Evolutionary conservation across 2,797 vertebrate species (phyloP).

Genomic region (Platalea minor): DNA sequence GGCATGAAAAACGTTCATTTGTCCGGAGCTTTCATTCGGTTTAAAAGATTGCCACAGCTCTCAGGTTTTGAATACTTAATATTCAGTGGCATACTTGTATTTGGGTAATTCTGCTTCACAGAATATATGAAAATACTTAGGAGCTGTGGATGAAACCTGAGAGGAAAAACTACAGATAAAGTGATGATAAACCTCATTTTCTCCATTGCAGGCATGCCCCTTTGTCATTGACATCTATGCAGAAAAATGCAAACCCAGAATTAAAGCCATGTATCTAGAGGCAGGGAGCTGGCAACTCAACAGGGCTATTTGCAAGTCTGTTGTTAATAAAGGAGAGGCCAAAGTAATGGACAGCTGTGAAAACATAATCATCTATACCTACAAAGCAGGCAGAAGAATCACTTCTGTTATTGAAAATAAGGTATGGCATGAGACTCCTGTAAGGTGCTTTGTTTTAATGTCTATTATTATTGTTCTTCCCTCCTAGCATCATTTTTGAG

Average conservation of each 20-base stretch:
- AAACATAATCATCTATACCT: constrained; percentile 80
- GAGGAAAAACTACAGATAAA: neutral
- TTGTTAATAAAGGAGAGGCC: constrained; percentile 77
- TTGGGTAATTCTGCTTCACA: neutral
- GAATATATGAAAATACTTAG: neutral
- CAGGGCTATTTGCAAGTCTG: constrained; percentile 83
- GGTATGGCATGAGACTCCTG: constrained; percentile 67
- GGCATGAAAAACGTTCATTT: neutral
- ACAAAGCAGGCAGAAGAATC: constrained; percentile 80
- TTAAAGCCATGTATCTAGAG: constrained; percentile 81
- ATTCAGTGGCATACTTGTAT: neutral
- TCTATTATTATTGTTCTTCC: neutral
- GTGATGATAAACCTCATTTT: neutral
- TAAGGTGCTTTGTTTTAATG: neutral
- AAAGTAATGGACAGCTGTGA: constrained; percentile 81
- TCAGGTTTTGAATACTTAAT: neutral
- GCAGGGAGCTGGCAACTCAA: constrained; percentile 80
- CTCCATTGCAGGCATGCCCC: constrained; percentile 83
- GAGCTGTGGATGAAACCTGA: neutral
- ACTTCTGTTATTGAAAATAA: constrained; percentile 89
- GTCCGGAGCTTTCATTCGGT: neutral
- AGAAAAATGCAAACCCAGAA: constrained; percentile 78
- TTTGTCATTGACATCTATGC: constrained; percentile 83
- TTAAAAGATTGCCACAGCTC: neutral
- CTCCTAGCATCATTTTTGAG: neutral